Percentiles rank a stretch among this genome's conserved stretches.
Evolutionary conservation across 2,888 invertebrate species (phyloP).

Genomic region (Platyscelio sp.): DNA sequence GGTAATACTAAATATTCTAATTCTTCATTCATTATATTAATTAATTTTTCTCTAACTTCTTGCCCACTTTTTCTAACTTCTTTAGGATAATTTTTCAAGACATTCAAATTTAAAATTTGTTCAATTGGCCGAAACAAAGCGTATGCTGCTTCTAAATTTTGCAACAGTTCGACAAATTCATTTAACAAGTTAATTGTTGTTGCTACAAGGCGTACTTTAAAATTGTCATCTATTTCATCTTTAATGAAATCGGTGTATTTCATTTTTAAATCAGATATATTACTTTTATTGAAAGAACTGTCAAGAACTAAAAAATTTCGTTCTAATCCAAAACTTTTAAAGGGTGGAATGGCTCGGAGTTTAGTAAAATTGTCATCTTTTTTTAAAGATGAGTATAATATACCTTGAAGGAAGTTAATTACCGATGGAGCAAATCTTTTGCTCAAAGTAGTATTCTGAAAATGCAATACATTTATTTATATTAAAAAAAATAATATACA

Average conservation of each 20-base stretch:
- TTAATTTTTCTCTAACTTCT: slow-evolving; percentile 85
- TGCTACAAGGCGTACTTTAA: slow-evolving; percentile 88
- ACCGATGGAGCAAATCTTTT: slow-evolving; percentile 94
- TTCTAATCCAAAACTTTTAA: slow-evolving; percentile 87
- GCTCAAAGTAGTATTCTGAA: slow-evolving; percentile 91
- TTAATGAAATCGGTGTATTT: slow-evolving; percentile 87
- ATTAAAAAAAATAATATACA: neutral
- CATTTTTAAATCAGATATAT: slow-evolving; percentile 84
- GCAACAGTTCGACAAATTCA: slow-evolving; percentile 85
- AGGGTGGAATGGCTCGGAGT: slow-evolving; percentile 90
- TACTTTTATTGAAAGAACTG: slow-evolving; percentile 84
- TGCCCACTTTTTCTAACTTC: slow-evolving; percentile 86
- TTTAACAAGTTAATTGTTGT: slow-evolving; percentile 87
- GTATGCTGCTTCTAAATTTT: slow-evolving; percentile 79
- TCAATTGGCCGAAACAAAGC: slow-evolving; percentile 85
- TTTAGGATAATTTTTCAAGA: slow-evolving; percentile 88
- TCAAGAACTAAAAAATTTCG: slow-evolving; percentile 88
- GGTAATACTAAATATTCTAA: no score
- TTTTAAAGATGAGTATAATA: slow-evolving; percentile 90
- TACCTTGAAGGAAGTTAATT: slow-evolving; percentile 92
- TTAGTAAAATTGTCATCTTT: slow-evolving; percentile 87
- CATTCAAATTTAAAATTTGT: slow-evolving; percentile 87
- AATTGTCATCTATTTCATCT: slow-evolving; percentile 87
- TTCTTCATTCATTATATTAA: slow-evolving; percentile 86
- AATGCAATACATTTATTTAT: slow-evolving; percentile 5